Evolutionary conservation across 2,888 invertebrate genomes (phyloP), one percentile per base, ranked within the genome.

Genomic region (Callyntrura sp.): DNA sequence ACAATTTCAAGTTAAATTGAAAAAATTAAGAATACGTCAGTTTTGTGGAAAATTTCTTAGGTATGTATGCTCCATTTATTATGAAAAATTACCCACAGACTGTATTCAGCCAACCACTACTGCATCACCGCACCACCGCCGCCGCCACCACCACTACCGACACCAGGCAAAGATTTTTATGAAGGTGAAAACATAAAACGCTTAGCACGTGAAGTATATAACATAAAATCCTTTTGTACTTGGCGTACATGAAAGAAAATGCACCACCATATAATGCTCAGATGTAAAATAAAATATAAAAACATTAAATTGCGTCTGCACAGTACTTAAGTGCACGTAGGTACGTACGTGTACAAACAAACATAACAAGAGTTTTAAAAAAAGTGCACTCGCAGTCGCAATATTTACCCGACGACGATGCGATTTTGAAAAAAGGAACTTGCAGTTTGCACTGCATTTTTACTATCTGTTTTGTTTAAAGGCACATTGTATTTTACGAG

Each of bases 401-500:
- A 3, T n/a, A n/a, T 76, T 45, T 76, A 68, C 35, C 68, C 68
- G n/a, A 51, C 51, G 17, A 12, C 23, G 11, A 25, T 78, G 76
- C 25, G 51, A 55, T 25, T 78, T 78, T 78, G 23, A 55, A n/a
- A n/a, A n/a, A n/a, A 55, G 17, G 55, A 55, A 78, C 25, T 78
- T 78, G 51, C 51, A 51, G 11, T 78, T 78, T 51, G 76, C 23
- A 76, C 48, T 76, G 48, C 76, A 48, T 78, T 78, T 70, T 78
- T 78, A 78, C 25, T 78, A 25, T 78, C 76, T 48, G 76, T 78
- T 78, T 78, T 78, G 76, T 78, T 78, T 55, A 55, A 78, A 78
- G 51, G 76, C 76, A 78, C 76, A 78, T 25, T 78, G 76, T 78
- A 78, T 78, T 78, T 78, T 78, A 78, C 76, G 76, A 78, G 23